phyloP scores from a whole-genome alignment of 2,797 vertebrate genomes.

The Macropodus opercularis region DNA sequence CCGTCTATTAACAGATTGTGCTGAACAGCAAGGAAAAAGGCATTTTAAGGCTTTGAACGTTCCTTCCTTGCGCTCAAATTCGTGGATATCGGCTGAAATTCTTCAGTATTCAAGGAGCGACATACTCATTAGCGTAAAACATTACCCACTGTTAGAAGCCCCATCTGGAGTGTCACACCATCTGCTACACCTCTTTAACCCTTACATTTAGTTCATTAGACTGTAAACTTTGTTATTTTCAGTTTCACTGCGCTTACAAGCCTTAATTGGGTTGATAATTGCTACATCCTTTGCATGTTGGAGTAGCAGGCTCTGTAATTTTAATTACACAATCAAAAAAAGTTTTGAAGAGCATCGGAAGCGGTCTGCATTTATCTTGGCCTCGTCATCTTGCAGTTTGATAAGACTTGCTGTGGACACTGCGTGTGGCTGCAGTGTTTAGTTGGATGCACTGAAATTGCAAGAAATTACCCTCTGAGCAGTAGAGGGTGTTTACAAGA shows the following conservation, averaged over 20 bases:
- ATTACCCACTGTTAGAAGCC: constrained; percentile 33
- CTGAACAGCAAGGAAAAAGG: constrained; percentile 15
- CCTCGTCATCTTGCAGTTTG: constrained; percentile 14
- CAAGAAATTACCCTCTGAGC: background rate
- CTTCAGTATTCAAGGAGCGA: constrained; percentile 39
- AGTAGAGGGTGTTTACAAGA: constrained; percentile 17
- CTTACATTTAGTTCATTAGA: constrained; percentile 43
- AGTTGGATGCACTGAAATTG: constrained; percentile 5
- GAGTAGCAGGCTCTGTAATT: constrained; percentile 33
- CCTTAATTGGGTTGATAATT: constrained; percentile 44
- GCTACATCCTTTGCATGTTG: constrained; percentile 25
- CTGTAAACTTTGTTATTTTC: constrained; percentile 59
- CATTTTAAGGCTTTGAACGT: constrained; percentile 32
- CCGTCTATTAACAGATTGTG: constrained; percentile 48
- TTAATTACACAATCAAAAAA: constrained; percentile 43
- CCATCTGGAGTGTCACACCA: constrained; percentile 46
- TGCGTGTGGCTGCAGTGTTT: constrained; percentile 4
- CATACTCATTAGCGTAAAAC: constrained; percentile 39
- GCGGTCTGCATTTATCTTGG: constrained; percentile 25
- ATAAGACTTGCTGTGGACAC: constrained; percentile 7
- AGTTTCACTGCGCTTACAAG: constrained; percentile 33
- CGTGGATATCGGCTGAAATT: constrained; percentile 45
- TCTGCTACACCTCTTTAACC: constrained; percentile 49
- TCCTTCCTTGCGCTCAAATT: constrained; percentile 43
- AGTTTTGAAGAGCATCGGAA: constrained; percentile 35